phyloP scores from a whole-genome alignment of 2,113 vertebrate genomes.

The Asarcornis scutulata region DNA sequence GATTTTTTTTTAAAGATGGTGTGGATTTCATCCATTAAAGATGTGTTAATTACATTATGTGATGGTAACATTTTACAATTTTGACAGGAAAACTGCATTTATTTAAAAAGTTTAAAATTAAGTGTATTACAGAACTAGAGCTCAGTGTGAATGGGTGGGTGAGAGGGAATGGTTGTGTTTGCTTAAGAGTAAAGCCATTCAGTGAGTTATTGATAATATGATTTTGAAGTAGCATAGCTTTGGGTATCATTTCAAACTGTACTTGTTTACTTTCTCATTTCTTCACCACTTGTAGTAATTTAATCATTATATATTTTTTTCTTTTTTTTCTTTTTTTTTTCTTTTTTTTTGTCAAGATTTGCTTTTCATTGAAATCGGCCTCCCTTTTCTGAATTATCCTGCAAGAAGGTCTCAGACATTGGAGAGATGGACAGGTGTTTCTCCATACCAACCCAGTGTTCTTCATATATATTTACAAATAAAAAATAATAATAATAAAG shows the following conservation, averaged over 20 bases:
- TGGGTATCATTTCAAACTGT: background rate
- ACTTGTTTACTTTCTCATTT: background rate
- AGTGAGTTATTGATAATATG: background rate
- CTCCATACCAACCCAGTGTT: background rate
- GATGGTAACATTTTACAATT: background rate
- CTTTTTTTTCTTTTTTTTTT: background rate
- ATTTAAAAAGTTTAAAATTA: background rate
- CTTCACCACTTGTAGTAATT: background rate
- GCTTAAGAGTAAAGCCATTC: background rate
- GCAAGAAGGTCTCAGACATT: background rate
- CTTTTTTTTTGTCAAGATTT: background rate
- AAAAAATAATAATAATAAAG: background rate
- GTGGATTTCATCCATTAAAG: background rate
- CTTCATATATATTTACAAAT: conserved; percentile 34
- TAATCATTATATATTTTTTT: background rate
- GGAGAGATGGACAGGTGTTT: background rate
- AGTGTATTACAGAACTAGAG: background rate
- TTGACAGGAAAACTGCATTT: background rate
- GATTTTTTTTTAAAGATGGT: background rate
- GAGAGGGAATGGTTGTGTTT: background rate
- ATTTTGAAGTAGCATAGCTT: background rate
- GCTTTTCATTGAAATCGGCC: background rate
- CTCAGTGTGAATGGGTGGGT: background rate
- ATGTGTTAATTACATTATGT: background rate
- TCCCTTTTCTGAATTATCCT: background rate